Evolutionary conservation across 2,888 invertebrate species (phyloP), one percentile per base, ranked within the genome.

Genomic region (Pheosia tremula): DNA sequence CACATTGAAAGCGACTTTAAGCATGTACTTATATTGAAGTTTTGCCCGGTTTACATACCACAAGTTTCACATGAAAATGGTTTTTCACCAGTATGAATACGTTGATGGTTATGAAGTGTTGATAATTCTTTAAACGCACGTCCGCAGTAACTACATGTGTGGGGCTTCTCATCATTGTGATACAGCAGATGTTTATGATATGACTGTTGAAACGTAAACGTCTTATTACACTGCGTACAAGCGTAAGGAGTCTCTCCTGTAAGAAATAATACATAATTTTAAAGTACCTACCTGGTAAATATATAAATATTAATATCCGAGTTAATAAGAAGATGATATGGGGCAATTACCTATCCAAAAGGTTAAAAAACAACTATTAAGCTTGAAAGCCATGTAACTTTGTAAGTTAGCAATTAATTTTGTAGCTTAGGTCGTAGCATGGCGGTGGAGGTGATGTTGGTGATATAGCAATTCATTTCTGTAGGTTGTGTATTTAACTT

Each of bases 121-220:
- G 97, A 97, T 39, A 97, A 90, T 86, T 98, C 98, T 83, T 97
- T 98, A 82, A 98, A 98, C 41, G 97, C 96, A 67, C 97, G 94
- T 0, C 97, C 97, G 83, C 98, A 98, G 75, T 96, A 96, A 58
- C 84, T 91, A 78, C 97, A 97, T 3, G 95, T 94, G 73, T 96
- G 95, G 0, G 97, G 97, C 79, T 97, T 97, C 76, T 97, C 97
- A 78, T 97, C 97, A 66, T 96, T 97, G 83, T 98, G 98, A 82
- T 98, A 98, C 58, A 97, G 92, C 81, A 97, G 95, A 88, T 98
- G 98, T 83, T 98, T 98, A 85, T 97, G 97, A 86, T 97, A 97
- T 0, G 97, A 97, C 80, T 98, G 98, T 89, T 98, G 98, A 89
- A 98, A 98, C 58, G 97, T 97, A 87, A 98, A 98, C 10, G 96